Base-by-base conservation (phyloP, 1,140 invertebrate genomes). In the Zaprionus nigranus region DNA sequence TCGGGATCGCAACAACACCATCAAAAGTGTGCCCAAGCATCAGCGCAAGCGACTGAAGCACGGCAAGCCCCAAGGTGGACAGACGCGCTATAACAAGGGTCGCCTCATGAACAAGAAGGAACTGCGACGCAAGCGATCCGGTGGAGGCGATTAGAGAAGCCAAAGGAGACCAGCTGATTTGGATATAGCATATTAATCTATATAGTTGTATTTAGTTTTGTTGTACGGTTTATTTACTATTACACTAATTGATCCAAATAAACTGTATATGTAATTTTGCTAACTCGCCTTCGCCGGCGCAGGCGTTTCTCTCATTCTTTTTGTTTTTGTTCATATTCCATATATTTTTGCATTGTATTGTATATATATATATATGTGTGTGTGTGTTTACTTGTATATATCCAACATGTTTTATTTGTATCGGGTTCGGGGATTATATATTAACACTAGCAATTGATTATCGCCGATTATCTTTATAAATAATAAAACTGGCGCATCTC, bases 1-100 rank as follows among this genome's bases (percentile, higher is more conserved):
- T 54, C 81, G 86, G 13, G 84, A 92, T 38, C 78, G 77, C 30
- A 81, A 91, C 22, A 91, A 91, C 49, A 88, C 91, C 5, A 77
- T 92, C 24, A 92, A 88, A 22, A 92, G 78, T 65, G 79, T 92
- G 20, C 90, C 90, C 5, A 92, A 90, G 36, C 78, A 87, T 67
- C 77, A 75, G 51, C 75, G 86, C 11, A 92, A 90, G 54, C 79
- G 79, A 22, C 71, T 91, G 6, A 92, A 92, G 76, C 56, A 68
- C 1, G 84, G 81, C 20, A 69, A 75, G 26, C 7, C 68, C 9
- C 56, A 36, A 7, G 58, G 26, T 2, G 56, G 81, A 5, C 78
- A 75, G 74, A 78, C 73, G 11, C 76, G 76, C 28, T 92, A 88
- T 28, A 68, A 72, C 58, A 92, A 92, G 57, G 91, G 91, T 5